A percentile compares a stretch with the other conserved stretches of the same genome.
phyloP scores from a whole-genome alignment of 2,888 invertebrate genomes.

The Brenthis ino region DNA sequence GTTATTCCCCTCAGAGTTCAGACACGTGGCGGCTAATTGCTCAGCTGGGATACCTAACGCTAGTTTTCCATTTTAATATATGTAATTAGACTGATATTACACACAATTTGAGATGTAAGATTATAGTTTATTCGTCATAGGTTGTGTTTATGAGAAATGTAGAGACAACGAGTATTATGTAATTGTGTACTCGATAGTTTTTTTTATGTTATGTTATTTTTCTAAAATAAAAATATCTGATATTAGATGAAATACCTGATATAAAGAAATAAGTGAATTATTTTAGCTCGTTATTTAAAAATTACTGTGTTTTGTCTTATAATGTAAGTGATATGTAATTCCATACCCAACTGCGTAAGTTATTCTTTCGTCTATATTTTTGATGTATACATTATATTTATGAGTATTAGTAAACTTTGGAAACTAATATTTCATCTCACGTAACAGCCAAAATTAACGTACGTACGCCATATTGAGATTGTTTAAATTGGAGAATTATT shows the following conservation, averaged over 20 bases:
- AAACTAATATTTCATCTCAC: conserved; percentile 43
- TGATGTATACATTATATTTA: background rate
- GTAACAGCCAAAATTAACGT: conserved; percentile 61
- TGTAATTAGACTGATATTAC: conserved; percentile 17
- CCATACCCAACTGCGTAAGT: too few species aligned
- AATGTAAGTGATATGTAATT: too few species aligned
- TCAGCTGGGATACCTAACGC: conserved; percentile 74
- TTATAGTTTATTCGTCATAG: background rate
- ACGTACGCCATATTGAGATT: conserved; percentile 70
- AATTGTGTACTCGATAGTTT: too few species aligned
- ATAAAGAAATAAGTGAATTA: too few species aligned
- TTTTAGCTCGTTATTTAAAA: too few species aligned
- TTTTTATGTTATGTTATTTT: too few species aligned
- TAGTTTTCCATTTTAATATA: conserved; percentile 62
- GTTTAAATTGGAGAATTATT: conserved; percentile 78
- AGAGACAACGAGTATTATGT: background rate
- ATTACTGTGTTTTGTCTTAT: too few species aligned
- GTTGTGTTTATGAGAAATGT: background rate
- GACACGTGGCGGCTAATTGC: conserved; percentile 78
- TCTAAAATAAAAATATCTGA: too few species aligned
- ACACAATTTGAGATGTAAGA: background rate
- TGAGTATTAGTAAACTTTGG: conserved; percentile 19
- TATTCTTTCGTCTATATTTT: background rate
- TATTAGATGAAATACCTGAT: too few species aligned
- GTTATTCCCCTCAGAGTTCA: conserved; percentile 62